Base-by-base conservation (phyloP, 2,797 vertebrate species). In the Siniperca obscura region DNA sequence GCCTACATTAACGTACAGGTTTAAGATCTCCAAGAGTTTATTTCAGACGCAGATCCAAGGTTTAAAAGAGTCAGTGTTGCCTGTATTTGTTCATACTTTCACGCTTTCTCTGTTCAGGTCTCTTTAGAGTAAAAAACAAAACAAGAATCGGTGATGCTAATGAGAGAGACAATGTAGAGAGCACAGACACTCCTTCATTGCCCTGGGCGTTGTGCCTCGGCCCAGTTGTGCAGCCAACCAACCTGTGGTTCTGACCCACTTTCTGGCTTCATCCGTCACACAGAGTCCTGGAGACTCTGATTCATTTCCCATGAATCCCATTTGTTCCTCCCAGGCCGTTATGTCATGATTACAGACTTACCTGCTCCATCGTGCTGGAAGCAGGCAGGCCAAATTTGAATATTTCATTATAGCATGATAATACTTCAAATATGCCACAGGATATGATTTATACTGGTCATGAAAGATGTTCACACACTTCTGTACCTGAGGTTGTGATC, bases 181-280 rank as follows among this genome's bases (percentile, higher is more conserved):
- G 78, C 70, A 19, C 59, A 62, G 72, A 61, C 73, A 53, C 78
- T 74, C 75, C 78, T 70, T 78, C 72, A 21, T 27, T 74, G 76
- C 84, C 84, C 81, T 3, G 73, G 83, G 86, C 78, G 40, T 64
- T 25, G 70, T 71, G 84, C 81, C 84, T 83, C 80, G 64, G 89
- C 92, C 93, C 90, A 92, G 82, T 87, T 91, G 88, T 87, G 87
- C 90, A 92, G 85, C 91, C 84, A 74, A 91, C 93, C 94, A 92
- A 94, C 94, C 93, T 89, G 93, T 86, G 93, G 92, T 92, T 92
- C 83, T 95, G 94, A 92, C 93, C 95, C 91, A 96, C 90, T 94
- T 96, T 90, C 85, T 67, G 86, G 82, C 84, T 89, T 91, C 91
- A 92, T 95, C 89, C 77, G 86, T 91, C 89, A 91, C 82, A 74